Percentiles rank a stretch among this genome's conserved stretches.
phyloP scores from a whole-genome alignment of 2,888 invertebrate species.

The Ennomos fuscantarius region DNA sequence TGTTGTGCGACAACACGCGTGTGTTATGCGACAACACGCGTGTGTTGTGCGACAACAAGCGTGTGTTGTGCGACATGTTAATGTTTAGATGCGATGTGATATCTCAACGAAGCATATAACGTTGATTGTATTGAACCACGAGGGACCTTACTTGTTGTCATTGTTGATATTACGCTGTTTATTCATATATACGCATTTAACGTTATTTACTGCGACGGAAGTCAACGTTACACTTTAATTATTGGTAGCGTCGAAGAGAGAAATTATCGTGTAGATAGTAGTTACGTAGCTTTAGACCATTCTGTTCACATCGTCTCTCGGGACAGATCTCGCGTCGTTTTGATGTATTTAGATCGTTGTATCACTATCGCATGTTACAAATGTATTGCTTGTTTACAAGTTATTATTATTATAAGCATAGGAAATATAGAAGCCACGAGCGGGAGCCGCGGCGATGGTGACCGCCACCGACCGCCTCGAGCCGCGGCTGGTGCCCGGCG shows the following conservation, averaged over 20 bases:
- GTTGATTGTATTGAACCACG: conserved; percentile 8
- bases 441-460: too few species aligned
- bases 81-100: conserved; percentile 27
- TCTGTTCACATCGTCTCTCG: conserved; percentile 3
- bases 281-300: conserved; percentile 10
- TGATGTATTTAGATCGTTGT: conserved; percentile 2
- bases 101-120: conserved; percentile 42
- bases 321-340: conserved; percentile 2
- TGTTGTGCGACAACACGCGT: neutral
- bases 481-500: too few species aligned
- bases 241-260: conserved; percentile 19
- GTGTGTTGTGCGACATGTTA: neutral
- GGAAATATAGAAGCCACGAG: neutral
- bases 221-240: conserved; percentile 7
- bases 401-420: neutral
- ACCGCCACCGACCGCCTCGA: too few species aligned
- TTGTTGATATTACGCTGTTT: conserved; percentile 14
- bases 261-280: conserved; percentile 7
- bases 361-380: neutral
- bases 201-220: conserved; percentile 7
- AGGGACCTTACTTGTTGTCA: conserved; percentile 24
- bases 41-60: neutral
- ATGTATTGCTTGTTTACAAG: conserved; percentile 5
- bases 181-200: conserved; percentile 15
- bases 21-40: too few species aligned